Conservation (phyloP, 2,113 vertebrate species). For the Colius striatus region DNA sequence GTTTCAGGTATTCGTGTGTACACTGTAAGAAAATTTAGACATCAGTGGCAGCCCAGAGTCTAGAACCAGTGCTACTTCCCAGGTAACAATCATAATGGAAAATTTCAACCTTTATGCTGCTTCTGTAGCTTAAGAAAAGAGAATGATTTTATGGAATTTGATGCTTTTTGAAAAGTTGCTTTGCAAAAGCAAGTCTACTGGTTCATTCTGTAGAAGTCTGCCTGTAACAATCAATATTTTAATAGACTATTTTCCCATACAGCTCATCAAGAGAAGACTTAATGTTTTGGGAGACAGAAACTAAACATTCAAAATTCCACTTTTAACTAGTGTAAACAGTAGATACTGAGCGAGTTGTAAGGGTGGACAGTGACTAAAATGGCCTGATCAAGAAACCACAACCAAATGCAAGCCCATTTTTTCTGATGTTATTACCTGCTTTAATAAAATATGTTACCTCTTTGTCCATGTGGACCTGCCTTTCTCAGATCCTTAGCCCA, state of each 20-base stretch:
- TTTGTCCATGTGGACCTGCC: not conserved
- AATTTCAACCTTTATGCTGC: slow-evolving; percentile 85
- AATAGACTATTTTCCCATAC: slow-evolving; percentile 34
- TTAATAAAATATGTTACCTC: not conserved
- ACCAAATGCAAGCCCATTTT: not conserved
- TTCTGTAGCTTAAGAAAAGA: slow-evolving; percentile 87
- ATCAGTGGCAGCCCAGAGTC: slow-evolving; percentile 88
- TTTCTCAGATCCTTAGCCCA: not conserved
- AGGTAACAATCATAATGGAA: slow-evolving; percentile 86
- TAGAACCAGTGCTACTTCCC: slow-evolving; percentile 87
- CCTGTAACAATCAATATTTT: slow-evolving; percentile 42
- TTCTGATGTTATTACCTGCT: not conserved
- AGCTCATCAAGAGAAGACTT: not conserved
- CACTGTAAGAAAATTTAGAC: slow-evolving; percentile 89
- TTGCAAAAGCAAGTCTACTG: slow-evolving; percentile 77
- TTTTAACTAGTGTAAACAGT: not conserved
- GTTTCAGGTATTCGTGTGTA: slow-evolving; percentile 89
- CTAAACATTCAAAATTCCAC: not conserved
- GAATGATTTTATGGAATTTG: slow-evolving; percentile 78
- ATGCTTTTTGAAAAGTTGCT: slow-evolving; percentile 67
- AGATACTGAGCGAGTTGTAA: not conserved
- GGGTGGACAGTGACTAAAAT: not conserved
- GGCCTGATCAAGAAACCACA: not conserved
- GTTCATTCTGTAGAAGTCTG: slow-evolving; percentile 57
- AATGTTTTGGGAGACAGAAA: slow-evolving; percentile 16